Conservation (phyloP, 1,140 invertebrate species). For the Neelides sp. region DNA sequence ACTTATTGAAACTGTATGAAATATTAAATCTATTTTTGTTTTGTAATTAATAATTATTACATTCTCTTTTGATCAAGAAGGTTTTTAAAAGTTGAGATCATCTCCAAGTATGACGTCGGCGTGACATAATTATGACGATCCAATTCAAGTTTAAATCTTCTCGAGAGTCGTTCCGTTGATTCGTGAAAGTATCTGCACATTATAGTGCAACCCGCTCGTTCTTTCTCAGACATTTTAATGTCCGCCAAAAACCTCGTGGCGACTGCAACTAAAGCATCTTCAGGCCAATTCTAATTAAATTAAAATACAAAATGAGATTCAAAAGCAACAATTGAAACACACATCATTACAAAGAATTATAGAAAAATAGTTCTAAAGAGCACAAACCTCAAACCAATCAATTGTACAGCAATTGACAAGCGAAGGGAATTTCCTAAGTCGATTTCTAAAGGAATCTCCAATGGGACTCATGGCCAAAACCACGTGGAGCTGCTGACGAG, state of each 20-base stretch:
- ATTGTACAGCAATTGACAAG: slow-evolving; percentile 94
- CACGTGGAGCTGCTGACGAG: slow-evolving; percentile 83
- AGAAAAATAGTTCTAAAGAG: background rate
- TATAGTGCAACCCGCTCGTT: slow-evolving; percentile 57
- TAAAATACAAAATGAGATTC: slow-evolving; percentile 1
- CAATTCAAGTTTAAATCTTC: slow-evolving; percentile 43
- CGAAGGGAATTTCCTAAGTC: slow-evolving; percentile 83
- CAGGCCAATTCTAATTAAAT: slow-evolving; percentile 63
- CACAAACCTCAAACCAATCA: slow-evolving; percentile 83
- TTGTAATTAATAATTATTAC: slow-evolving; percentile 39
- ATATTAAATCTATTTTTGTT: background rate
- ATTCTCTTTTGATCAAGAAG: slow-evolving; percentile 60
- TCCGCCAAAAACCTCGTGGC: slow-evolving; percentile 74
- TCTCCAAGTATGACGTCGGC: slow-evolving; percentile 82
- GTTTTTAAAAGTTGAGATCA: slow-evolving; percentile 82
- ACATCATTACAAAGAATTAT: background rate
- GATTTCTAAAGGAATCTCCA: slow-evolving; percentile 66
- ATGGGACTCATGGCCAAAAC: slow-evolving; percentile 87
- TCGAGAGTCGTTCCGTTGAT: slow-evolving; percentile 61
- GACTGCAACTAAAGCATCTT: slow-evolving; percentile 81
- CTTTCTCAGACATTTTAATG: slow-evolving; percentile 61
- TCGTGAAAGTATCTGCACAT: slow-evolving; percentile 87
- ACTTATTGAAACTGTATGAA: no score
- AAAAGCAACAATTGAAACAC: slow-evolving; percentile 10
- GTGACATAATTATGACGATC: slow-evolving; percentile 70